Percentiles rank a stretch among this genome's conserved stretches.
Evolutionary conservation across 2,113 vertebrate species (phyloP).

Genomic region (Macroglossus sobrinus): DNA sequence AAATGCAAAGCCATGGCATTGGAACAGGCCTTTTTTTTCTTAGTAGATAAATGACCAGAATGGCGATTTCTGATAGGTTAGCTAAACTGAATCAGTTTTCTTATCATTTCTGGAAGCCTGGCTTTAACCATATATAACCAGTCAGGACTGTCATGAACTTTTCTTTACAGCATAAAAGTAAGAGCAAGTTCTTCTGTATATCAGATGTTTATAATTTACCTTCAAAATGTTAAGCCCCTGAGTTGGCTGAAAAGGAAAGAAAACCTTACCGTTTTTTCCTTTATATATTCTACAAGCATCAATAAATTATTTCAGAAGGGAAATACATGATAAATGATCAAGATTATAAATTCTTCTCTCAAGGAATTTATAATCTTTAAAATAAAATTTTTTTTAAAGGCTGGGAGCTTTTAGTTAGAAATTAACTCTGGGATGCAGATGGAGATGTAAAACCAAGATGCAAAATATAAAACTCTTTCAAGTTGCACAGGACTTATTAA

Average conservation of each 20-base stretch:
- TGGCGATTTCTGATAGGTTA: slow-evolving; percentile 25
- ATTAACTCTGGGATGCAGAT: background rate
- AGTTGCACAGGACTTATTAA: background rate
- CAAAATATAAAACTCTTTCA: background rate
- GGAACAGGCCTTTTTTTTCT: background rate
- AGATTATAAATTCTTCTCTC: background rate
- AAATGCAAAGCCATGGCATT: background rate
- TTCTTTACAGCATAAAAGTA: background rate
- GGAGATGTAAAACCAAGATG: background rate
- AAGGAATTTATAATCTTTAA: slow-evolving; percentile 38
- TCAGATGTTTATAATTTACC: background rate
- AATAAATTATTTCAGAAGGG: background rate
- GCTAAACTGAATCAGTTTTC: background rate
- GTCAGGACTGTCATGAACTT: background rate
- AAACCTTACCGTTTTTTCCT: background rate
- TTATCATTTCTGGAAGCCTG: slow-evolving; percentile 35
- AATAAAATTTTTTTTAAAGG: background rate
- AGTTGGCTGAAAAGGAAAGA: background rate
- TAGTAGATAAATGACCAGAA: background rate
- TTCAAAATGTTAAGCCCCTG: background rate
- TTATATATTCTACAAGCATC: background rate
- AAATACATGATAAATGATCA: background rate
- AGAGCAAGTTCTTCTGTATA: background rate
- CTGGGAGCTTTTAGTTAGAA: background rate
- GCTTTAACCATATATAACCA: background rate